Evolutionary conservation across 1,140 invertebrate genomes (phyloP).

Genomic region (Diorhabda sublineata): DNA sequence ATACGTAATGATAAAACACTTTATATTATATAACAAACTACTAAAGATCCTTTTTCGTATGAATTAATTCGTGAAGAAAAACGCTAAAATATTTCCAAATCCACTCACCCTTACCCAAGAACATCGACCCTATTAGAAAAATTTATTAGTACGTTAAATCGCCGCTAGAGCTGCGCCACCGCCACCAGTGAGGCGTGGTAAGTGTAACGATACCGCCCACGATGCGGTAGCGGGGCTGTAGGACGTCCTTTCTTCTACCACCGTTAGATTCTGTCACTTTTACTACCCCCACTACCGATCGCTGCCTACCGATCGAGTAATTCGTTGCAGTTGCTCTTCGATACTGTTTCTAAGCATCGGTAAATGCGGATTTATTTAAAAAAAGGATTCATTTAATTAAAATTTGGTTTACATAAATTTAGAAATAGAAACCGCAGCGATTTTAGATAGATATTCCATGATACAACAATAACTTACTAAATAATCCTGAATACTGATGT

Average conservation of each 20-base stretch:
- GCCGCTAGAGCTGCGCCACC: background rate
- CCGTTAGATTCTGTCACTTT: background rate
- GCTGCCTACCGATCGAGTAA: background rate
- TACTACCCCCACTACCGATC: background rate
- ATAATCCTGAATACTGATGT: no score
- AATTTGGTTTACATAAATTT: background rate
- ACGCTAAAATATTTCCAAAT: no score
- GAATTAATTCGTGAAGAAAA: background rate
- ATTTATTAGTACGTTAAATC: background rate
- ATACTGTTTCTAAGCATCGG: background rate
- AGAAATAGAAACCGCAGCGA: background rate
- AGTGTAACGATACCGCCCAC: slow-evolving; percentile 10
- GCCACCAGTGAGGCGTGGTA: slow-evolving; percentile 4
- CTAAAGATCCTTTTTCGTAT: background rate
- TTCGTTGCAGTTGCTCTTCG: slow-evolving; percentile 5
- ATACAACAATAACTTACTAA: no score
- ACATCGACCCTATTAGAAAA: background rate
- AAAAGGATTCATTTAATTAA: background rate
- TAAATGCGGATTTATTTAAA: background rate
- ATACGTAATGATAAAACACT: background rate
- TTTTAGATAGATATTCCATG: no score
- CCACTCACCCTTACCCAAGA: background rate
- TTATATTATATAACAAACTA: background rate
- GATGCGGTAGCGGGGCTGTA: slow-evolving; percentile 4
- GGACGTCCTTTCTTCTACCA: background rate